These are phyloP conservation scores for Cyprinodon diabolis DNA, from an alignment of 2,797 vertebrate species.

Conservation along the genomic window DNA sequence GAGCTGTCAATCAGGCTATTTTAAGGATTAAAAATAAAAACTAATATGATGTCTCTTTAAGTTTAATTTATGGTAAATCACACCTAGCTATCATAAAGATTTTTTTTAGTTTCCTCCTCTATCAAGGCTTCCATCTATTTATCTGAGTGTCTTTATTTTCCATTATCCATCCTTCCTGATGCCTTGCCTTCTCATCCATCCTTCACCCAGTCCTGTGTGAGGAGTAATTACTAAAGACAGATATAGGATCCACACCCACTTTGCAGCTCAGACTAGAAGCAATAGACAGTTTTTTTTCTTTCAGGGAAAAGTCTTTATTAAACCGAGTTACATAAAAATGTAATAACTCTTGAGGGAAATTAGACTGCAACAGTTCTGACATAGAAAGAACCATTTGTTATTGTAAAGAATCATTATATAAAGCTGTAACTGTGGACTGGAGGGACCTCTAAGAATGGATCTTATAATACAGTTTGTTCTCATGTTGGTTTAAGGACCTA, in stretches of 20 bases:
- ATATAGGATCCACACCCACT: slow-evolving; percentile 2
- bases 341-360: not conserved
- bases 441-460: slow-evolving; percentile 1
- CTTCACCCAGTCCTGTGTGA: not conserved
- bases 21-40: too few relatives aligned
- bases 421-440: not conserved
- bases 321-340: not conserved
- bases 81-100: too few relatives aligned
- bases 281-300: slow-evolving; percentile 13
- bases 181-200: not conserved
- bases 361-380: not conserved
- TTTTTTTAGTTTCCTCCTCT: not conserved
- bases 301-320: slow-evolving; percentile 1
- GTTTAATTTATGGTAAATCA: not conserved
- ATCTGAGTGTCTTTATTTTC: not conserved
- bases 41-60: too few relatives aligned
- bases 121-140: not conserved
- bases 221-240: slow-evolving; percentile 3
- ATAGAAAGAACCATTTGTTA: not conserved
- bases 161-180: too few relatives aligned
- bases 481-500: not conserved
- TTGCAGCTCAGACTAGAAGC: not conserved
- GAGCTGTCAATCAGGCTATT: too few relatives aligned
- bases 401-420: not conserved
- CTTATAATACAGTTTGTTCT: not conserved